These are phyloP conservation scores for Vireo griseus DNA, from an alignment of 2,797 vertebrate genomes.

Conservation along the genomic window DNA sequence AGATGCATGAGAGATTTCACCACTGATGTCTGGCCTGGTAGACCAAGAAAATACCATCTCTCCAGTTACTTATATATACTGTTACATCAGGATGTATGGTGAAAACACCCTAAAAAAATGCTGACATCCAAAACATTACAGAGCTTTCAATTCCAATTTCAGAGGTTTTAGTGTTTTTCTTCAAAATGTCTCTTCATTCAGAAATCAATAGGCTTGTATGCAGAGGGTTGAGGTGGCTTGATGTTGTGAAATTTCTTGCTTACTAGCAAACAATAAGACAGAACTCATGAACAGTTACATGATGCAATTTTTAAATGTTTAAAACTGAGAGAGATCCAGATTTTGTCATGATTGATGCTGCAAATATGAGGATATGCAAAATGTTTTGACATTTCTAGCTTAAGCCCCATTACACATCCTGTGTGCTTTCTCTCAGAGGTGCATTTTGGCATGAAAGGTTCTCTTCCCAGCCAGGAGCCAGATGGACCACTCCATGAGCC, in stretches of 20 bases:
- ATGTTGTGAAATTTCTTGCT: background rate
- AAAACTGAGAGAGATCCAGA: background rate
- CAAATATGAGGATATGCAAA: conserved; percentile 46
- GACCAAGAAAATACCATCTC: background rate
- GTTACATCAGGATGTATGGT: background rate
- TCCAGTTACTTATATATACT: background rate
- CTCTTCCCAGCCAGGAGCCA: conserved; percentile 46
- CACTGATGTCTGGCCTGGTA: background rate
- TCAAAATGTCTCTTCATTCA: background rate
- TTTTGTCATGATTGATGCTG: conserved; percentile 39
- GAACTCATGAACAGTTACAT: background rate
- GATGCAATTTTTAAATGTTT: background rate
- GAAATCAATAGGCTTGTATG: background rate
- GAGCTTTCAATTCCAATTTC: background rate
- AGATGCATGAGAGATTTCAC: background rate
- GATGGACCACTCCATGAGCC: conserved; percentile 48
- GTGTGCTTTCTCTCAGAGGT: conserved; percentile 47
- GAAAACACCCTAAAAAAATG: background rate
- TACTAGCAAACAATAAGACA: background rate
- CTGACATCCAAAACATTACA: background rate
- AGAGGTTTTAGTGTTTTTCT: background rate
- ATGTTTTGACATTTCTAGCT: conserved; percentile 55
- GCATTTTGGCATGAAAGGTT: conserved; percentile 51
- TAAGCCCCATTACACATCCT: background rate
- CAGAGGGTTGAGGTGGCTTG: background rate